These are phyloP conservation scores for Cybosia mesomella DNA, from an alignment of 2,888 invertebrate species.

Conservation along the genomic window DNA sequence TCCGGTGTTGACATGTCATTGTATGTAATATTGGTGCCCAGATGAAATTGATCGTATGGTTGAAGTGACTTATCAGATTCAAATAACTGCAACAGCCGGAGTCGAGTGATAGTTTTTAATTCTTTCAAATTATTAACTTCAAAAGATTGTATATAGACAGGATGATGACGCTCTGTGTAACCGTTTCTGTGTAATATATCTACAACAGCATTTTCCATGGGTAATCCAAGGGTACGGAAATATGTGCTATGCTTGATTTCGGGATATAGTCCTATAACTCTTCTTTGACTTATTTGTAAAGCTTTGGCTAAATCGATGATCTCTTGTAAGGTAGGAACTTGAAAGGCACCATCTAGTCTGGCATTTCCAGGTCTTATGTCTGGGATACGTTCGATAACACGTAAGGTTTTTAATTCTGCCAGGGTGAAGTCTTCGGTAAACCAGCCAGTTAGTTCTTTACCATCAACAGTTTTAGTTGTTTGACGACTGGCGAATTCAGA, in stretches of 20 bases:
- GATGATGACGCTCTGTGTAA: conserved; percentile 63
- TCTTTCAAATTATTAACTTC: conserved; percentile 77
- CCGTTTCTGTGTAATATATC: conserved; percentile 71
- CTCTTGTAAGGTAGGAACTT: conserved; percentile 76
- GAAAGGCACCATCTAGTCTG: conserved; percentile 69
- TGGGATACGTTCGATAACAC: conserved; percentile 72
- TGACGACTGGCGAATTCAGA: conserved; percentile 70
- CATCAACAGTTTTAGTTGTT: conserved; percentile 69
- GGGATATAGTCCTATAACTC: conserved; percentile 76
- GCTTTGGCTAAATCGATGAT: conserved; percentile 76
- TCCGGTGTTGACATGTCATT: conserved; percentile 73
- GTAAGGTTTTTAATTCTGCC: conserved; percentile 74
- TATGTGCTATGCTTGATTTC: conserved; percentile 78
- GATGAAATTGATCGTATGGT: conserved; percentile 69
- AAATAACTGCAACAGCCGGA: conserved; percentile 73
- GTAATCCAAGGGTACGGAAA: conserved; percentile 67
- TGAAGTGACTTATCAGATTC: conserved; percentile 53
- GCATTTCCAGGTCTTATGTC: conserved; percentile 74
- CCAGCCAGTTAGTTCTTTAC: conserved; percentile 69
- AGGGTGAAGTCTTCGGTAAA: conserved; percentile 81
- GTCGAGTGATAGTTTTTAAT: conserved; percentile 68
- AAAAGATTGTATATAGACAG: conserved; percentile 80
- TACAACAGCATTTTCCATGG: conserved; percentile 72
- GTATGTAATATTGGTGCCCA: conserved; percentile 68
- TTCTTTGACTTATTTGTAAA: conserved; percentile 69